Evolutionary conservation across 1,140 invertebrate genomes (phyloP).

Genomic region (Lordiphosa collinella): DNA sequence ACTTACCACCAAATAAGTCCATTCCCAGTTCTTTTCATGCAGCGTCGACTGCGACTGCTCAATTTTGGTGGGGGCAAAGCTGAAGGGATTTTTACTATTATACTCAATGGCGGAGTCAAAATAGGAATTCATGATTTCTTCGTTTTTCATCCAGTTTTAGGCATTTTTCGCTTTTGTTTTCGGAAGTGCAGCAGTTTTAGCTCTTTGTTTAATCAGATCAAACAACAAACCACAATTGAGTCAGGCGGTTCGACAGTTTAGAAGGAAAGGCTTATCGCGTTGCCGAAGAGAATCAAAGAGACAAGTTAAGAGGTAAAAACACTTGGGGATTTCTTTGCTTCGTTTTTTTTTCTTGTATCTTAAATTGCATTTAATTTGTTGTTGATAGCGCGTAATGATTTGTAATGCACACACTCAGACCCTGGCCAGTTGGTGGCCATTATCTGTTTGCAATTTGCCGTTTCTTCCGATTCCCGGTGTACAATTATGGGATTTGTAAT

Average conservation of each 20-base stretch:
- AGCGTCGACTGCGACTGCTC: constrained; percentile 43
- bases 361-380: constrained; percentile 52
- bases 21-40: constrained; percentile 81
- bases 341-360: constrained; percentile 8
- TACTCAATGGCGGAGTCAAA: constrained; percentile 59
- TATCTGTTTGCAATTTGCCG: constrained; percentile 19
- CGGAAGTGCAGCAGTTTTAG: background rate
- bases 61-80: constrained; percentile 16
- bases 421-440: constrained; percentile 9
- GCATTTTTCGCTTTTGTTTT: constrained; percentile 38
- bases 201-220: constrained; percentile 42
- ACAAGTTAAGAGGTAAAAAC: background rate
- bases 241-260: constrained; percentile 17
- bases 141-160: constrained; percentile 8
- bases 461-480: constrained; percentile 2
- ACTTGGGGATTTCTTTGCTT: constrained; percentile 9
- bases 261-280: constrained; percentile 1
- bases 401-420: constrained; percentile 50
- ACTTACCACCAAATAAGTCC: constrained; percentile 82
- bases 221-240: constrained; percentile 44
- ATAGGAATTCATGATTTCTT: constrained; percentile 53
- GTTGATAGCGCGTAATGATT: constrained; percentile 67
- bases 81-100: constrained; percentile 44
- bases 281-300: background rate
- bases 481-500: constrained; percentile 27